A percentile compares a stretch with the other conserved stretches of the same genome.
Evolutionary conservation across 2,113 vertebrate genomes (phyloP).

Genomic region (Apodemus sylvaticus): DNA sequence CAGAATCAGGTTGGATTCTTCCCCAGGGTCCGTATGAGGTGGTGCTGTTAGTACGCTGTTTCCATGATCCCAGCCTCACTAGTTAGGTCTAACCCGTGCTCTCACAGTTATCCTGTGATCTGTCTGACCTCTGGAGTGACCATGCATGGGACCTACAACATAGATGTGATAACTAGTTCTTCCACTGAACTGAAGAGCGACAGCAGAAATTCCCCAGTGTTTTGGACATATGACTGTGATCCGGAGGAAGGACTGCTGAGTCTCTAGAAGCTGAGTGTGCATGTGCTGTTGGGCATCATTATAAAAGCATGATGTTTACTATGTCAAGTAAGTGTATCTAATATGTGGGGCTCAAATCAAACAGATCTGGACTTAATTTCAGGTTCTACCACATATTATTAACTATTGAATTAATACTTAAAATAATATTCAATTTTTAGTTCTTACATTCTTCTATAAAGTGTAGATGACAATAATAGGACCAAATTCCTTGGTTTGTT

Average conservation of each 20-base stretch:
- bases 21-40: background rate
- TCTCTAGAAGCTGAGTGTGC: background rate
- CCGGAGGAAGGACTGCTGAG: background rate
- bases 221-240: background rate
- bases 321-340: background rate
- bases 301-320: background rate
- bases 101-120: background rate
- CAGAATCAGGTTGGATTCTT: background rate
- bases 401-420: background rate
- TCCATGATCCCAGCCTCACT: background rate
- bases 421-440: background rate
- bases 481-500: slow-evolving; percentile 10
- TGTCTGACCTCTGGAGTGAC: background rate
- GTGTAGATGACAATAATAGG: background rate
- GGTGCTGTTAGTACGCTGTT: background rate
- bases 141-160: too few species aligned
- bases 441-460: slow-evolving; percentile 19
- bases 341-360: background rate
- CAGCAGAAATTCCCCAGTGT: background rate
- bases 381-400: background rate
- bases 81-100: background rate
- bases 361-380: background rate
- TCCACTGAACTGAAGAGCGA: background rate
- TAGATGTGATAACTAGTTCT: background rate
- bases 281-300: background rate